Base-by-base conservation (phyloP, 2,797 vertebrate genomes). In the Lepus townsendii region DNA sequence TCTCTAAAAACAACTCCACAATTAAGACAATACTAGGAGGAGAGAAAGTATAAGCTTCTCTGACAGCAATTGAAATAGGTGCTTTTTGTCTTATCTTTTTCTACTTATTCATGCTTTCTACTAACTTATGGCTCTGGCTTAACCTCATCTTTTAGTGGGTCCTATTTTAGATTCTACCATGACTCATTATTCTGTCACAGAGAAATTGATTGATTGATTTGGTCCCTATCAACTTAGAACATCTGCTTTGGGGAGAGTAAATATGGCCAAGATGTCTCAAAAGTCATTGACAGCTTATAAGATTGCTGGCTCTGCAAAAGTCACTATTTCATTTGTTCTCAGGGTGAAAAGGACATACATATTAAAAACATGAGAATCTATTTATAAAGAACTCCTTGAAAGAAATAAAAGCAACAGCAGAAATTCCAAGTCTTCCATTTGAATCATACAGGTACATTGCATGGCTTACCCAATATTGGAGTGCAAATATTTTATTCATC, bases 121-220 rank as follows among this genome's bases (percentile, higher is more conserved):
- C 0, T 66, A 6, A 50, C 38, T 68, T 42, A 42, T 73, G 42
- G 14, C 4, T 88, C 35, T 22, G 78, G 22, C 14, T 83, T 71
- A 38, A 35, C 20, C 8, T 7, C 12, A 9, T 66, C 22, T 63
- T 32, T 47, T 76, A n/a, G 7, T 60, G 9, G 62, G 8, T 38
- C 35, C 24, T 79, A 27, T 69, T 80, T 88, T 78, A 88, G 27
- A 68, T 66, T 72, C 14, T 75, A 3, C 5, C n/a, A 79, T 11
- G 26, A 87, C 20, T 60, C 22, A 83, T 78, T 92, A 83, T 95
- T 95, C 7, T 88, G 54, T 77, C 38, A 73, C 20, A 66, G 17
- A 83, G 11, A 78, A 79, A 75, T 4, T 79, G 35, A 76, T 22
- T 78, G 26, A 79, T 91, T 83, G 32, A 38, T 77, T 88, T 79